These are phyloP conservation scores for Gymnoscopelus braueri DNA, from an alignment of 2,797 vertebrate species.

Conservation along the genomic window DNA sequence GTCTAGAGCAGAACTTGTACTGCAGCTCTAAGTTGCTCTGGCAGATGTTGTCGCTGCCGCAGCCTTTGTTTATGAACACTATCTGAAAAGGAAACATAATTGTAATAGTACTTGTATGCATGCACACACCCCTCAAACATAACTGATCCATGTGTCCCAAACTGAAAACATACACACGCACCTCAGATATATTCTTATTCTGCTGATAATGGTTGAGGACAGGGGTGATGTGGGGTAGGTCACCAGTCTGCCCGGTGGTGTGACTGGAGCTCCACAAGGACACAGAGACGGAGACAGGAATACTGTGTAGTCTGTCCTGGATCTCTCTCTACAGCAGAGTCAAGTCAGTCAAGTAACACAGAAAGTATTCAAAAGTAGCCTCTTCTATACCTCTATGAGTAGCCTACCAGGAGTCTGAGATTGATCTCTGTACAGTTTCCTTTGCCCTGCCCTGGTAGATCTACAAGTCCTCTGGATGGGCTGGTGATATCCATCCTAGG, in stretches of 20 bases:
- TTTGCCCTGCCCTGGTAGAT: constrained; percentile 77
- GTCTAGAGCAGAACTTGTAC: constrained; percentile 86
- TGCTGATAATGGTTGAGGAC: constrained; percentile 84
- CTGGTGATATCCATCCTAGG: constrained; percentile 81
- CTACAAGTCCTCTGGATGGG: constrained; percentile 65
- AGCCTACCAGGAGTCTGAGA: constrained; percentile 84
- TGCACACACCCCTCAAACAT: constrained; percentile 76
- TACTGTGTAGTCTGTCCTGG: constrained; percentile 85
- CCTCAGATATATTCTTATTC: constrained; percentile 74
- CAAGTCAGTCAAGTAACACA: neutral
- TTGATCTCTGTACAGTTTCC: constrained; percentile 72
- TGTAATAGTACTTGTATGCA: no score
- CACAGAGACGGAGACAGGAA: constrained; percentile 82
- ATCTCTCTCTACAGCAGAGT: constrained; percentile 80
- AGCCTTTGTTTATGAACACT: constrained; percentile 88
- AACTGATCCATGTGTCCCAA: no score
- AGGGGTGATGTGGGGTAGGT: constrained; percentile 80
- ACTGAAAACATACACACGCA: no score
- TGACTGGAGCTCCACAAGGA: constrained; percentile 75
- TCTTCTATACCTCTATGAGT: no score
- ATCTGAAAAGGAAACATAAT: constrained; percentile 70
- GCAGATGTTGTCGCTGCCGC: constrained; percentile 88
- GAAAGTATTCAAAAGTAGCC: no score
- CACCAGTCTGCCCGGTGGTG: constrained; percentile 61
- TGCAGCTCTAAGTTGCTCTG: constrained; percentile 89